Evolutionary conservation across 2,113 vertebrate genomes (phyloP).

Genomic region (Phrynocephalus versicolor): DNA sequence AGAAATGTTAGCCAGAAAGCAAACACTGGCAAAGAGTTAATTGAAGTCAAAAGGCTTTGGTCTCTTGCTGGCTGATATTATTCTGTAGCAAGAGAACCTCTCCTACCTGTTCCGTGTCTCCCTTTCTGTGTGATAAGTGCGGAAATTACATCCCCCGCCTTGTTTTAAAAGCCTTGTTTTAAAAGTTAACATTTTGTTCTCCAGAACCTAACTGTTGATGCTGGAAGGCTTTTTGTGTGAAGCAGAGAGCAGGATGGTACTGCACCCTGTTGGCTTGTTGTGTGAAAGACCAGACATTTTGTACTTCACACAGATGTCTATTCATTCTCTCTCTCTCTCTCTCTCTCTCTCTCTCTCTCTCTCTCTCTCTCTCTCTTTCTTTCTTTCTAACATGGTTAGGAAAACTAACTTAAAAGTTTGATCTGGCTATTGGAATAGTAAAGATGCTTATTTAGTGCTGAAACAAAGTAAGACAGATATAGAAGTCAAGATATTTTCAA

Average conservation of each 20-base stretch:
- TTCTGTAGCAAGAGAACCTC: neutral
- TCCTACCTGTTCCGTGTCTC: neutral
- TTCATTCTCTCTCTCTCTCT: no score
- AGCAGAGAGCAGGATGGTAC: constrained; percentile 48
- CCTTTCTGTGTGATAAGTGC: neutral
- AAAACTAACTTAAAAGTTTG: neutral
- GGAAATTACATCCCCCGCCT: neutral
- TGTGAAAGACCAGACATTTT: neutral
- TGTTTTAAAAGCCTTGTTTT: neutral
- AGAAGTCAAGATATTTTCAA: neutral
- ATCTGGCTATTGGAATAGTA: neutral
- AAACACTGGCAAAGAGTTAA: neutral
- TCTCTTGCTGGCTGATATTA: neutral
- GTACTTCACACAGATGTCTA: neutral
- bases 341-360: no score
- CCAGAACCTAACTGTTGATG: neutral
- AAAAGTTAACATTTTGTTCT: constrained; percentile 27
- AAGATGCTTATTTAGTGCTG: neutral
- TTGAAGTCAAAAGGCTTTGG: neutral
- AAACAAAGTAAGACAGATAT: neutral
- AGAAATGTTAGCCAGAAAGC: neutral
- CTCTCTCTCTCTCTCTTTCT: no score
- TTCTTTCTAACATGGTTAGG: no score
- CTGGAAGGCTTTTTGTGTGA: neutral
- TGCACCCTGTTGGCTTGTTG: constrained; percentile 70